Evolutionary conservation across 2,113 vertebrate genomes (phyloP), one percentile per base, ranked within the genome.

Genomic region (Cochlearius cochlearius): DNA sequence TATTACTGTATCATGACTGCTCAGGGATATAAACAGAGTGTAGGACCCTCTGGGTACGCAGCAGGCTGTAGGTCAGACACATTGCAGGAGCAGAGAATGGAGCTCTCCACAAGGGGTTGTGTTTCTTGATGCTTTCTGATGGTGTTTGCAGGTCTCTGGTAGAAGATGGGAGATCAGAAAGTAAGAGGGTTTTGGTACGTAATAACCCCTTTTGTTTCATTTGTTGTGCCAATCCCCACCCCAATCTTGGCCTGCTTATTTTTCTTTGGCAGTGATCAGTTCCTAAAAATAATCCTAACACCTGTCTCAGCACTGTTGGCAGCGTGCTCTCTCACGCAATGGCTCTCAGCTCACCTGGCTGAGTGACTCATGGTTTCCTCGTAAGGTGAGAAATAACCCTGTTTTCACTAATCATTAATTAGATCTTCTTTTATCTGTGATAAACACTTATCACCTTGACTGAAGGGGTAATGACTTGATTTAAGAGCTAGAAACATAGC

Each of bases 1-100:
- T 11, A 19, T 32, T 62, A 7, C 11, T 59, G 1, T 36, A 20
- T 25, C 7, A 1, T 69, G 60, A 45, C 2, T 2, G 5, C 9
- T 36, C 38, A 43, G 49, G 53, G 38, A 2, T 7, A 3, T 0
- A 45, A 45, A 18, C 3, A 23, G 56, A 45, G 12, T 5, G 22
- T 18, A 32, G 32, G 23, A 20, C 19, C 9, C n/a, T 21, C 26
- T 36, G 50, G 36, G 27, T 47, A 30, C 15, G 36, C 45, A 75
- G 43, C n/a, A 38, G 21, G 14, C 21, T 60, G 38, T 27, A 38
- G 67, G 7, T 36, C 38, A 84, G 56, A 21, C 26, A 20, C 10
- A 2, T 3, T 15, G 32, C 10, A 41, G 39, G 16, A 55, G 3
- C 2, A 34, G 34, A 60, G 39, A 21, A 26, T 5, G 32, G 43